A percentile compares a stretch with the other conserved stretches of the same genome.
Conservation (phyloP, 2,113 vertebrate genomes). For the Agelaius phoeniceus region DNA sequence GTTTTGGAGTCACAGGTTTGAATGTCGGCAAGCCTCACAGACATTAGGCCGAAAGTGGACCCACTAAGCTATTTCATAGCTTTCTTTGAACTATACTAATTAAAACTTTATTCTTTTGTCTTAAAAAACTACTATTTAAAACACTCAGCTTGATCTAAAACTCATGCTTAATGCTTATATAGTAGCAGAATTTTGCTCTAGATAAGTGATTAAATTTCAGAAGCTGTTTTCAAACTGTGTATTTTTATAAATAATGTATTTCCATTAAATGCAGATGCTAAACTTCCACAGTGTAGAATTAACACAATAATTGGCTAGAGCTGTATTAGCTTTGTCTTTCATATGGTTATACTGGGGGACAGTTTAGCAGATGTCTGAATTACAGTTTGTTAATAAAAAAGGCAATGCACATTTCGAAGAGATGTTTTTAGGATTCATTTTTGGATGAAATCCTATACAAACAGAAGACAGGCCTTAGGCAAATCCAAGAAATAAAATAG, state of each 20-base stretch:
- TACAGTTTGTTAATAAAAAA: conserved; percentile 53
- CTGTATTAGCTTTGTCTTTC: conserved; percentile 19
- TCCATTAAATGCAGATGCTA: background rate
- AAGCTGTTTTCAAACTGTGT: background rate
- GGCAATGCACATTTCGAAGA: conserved; percentile 1
- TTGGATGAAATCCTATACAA: conserved; percentile 34
- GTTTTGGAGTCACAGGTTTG: background rate
- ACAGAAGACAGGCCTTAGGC: conserved; percentile 27
- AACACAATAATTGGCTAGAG: background rate
- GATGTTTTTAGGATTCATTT: conserved; percentile 42
- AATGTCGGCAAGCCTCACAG: background rate
- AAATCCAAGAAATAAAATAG: conserved; percentile 54
- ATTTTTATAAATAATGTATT: background rate
- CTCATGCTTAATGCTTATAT: background rate
- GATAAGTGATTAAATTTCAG: background rate
- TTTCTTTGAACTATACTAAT: background rate
- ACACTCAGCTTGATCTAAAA: background rate
- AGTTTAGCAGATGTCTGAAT: conserved; percentile 59
- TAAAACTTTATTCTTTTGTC: background rate
- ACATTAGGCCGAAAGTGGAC: background rate
- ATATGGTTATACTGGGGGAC: conserved; percentile 24
- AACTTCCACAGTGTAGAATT: background rate
- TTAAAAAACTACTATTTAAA: background rate
- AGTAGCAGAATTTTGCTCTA: background rate
- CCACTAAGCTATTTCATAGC: background rate